Evolutionary conservation across 1,140 invertebrate genomes (phyloP).

Genomic region (Cyclargus thomasi): DNA sequence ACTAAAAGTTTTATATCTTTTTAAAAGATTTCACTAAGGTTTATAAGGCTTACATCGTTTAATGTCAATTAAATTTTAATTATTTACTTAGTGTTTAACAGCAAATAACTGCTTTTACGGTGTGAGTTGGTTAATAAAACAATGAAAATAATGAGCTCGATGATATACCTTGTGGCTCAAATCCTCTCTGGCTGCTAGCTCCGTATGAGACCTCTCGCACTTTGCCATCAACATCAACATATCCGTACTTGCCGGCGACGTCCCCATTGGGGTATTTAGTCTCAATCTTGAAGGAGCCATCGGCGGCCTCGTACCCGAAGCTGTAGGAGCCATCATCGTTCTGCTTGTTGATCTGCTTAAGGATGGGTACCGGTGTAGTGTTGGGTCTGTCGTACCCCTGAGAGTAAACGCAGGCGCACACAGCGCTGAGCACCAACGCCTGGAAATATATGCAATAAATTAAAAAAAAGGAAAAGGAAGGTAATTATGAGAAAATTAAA

Average conservation of each 20-base stretch:
- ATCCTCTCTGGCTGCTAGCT: slow-evolving; percentile 83
- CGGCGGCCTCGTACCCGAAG: slow-evolving; percentile 91
- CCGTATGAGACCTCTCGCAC: slow-evolving; percentile 85
- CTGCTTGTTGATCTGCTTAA: slow-evolving; percentile 84
- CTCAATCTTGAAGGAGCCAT: slow-evolving; percentile 95
- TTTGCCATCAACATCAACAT: slow-evolving; percentile 86
- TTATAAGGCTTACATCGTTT: too few species aligned
- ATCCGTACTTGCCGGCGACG: slow-evolving; percentile 88
- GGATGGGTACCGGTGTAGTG: slow-evolving; percentile 81
- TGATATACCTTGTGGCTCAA: slow-evolving; percentile 82
- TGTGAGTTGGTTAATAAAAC: too few species aligned
- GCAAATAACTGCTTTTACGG: too few species aligned
- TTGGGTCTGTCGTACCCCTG: slow-evolving; percentile 42
- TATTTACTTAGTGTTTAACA: too few species aligned
- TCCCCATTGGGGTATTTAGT: slow-evolving; percentile 89
- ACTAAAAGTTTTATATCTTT: too few species aligned
- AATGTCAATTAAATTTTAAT: too few species aligned
- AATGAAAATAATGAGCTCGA: too few species aligned
- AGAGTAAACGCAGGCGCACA: slow-evolving; percentile 37
- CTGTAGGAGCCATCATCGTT: slow-evolving; percentile 91
- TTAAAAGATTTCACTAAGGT: too few species aligned
- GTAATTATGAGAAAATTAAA: too few species aligned
- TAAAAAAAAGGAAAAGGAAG: too few species aligned
- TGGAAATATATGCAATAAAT: slow-evolving; percentile 22
- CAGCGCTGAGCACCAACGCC: slow-evolving; percentile 43